Evolutionary conservation across 2,113 vertebrate species (phyloP).

Genomic region (Chionodraco myersi): DNA sequence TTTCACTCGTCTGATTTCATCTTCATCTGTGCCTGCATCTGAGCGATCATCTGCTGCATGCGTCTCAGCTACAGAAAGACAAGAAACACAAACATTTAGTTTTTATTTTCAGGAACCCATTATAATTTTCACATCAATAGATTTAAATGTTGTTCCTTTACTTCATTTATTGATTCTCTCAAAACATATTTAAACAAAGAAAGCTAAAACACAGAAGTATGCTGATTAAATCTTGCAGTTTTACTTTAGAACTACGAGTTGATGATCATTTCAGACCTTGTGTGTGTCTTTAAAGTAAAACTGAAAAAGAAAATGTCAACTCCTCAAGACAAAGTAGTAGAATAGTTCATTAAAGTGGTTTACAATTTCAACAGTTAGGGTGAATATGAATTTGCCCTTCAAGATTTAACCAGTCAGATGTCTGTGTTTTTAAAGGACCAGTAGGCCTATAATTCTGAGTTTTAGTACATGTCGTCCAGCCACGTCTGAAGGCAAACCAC

Average conservation of each 20-base stretch:
- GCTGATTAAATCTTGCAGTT: not conserved
- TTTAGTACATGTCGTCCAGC: not conserved
- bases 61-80: slow-evolving; percentile 83
- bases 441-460: too few species aligned
- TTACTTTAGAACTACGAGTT: not conserved
- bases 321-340: not conserved
- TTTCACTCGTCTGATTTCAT: slow-evolving; percentile 88
- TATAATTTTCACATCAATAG: not conserved
- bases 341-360: not conserved
- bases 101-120: too few species aligned
- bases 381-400: not conserved
- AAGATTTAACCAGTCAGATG: not conserved
- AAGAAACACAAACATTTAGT: not conserved
- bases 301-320: not conserved
- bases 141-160: not conserved
- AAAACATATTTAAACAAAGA: not conserved
- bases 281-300: not conserved
- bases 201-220: not conserved
- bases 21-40: slow-evolving; percentile 92
- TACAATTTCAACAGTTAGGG: not conserved
- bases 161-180: not conserved
- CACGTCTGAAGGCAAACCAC: not conserved
- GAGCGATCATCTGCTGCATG: slow-evolving; percentile 93
- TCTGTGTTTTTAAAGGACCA: not conserved
- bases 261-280: not conserved